Evolutionary conservation across 2,888 invertebrate genomes (phyloP), one percentile per base, ranked within the genome.

Genomic region (Anticlea derivata): DNA sequence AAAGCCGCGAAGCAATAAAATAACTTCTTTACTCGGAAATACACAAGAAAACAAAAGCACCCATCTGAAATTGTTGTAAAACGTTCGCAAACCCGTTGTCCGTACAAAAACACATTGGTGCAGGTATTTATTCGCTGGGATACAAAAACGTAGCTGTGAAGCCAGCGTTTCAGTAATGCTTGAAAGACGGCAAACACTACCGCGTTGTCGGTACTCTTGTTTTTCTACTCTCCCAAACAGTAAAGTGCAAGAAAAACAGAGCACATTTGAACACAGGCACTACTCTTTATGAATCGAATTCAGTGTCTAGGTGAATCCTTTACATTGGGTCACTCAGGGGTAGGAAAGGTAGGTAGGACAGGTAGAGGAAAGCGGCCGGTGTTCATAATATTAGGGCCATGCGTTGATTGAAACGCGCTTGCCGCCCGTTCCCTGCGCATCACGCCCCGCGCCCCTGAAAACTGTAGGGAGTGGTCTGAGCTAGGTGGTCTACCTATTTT

Each of bases 201-300:
- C 30, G 7, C 17, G n/a, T 34, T 11, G 33, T 43, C 24, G 24
- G 34, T 27, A 35, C 35, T 44, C 22, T 27, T 44, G 34, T 44
- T 44, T 35, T 34, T 44, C 8, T 8, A 34, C 23, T 8, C 44
- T n/a, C 26, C 17, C 13, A 24, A 31, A 37, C 30, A 31, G 11
- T 12, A 22, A 13, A 50, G 46, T 24, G 43, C 22, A 49, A 55
- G 45, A 44, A 55, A 55, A 48, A 51, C 37, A 55, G 31, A 43
- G 33, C 12, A 24, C 27, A 22, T 45, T 41, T 38, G 22, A 37
- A 30, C 35, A 49, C 31, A 26, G n/a, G n/a, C n/a, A n/a, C n/a
- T n/a, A n/a, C n/a, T n/a, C n/a, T n/a, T n/a, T n/a, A n/a, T n/a
- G n/a, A n/a, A n/a, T n/a, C n/a, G n/a, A n/a, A n/a, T n/a, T n/a